Percentiles rank a stretch among this genome's conserved stretches.
phyloP scores from a whole-genome alignment of 2,888 invertebrate genomes.

The Eledone cirrhosa region DNA sequence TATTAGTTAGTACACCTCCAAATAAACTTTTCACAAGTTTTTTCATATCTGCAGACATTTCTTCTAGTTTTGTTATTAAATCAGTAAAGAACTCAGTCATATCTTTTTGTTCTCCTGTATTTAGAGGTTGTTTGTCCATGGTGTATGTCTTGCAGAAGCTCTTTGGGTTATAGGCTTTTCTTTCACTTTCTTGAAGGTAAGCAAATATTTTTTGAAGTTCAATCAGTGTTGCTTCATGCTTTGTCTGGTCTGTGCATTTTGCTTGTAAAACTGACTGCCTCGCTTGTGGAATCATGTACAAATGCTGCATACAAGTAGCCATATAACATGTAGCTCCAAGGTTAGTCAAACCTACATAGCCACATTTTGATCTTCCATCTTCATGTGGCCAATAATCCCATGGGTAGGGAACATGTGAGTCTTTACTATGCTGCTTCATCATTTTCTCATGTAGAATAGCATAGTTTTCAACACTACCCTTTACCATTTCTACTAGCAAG shows the following conservation, averaged over 20 bases:
- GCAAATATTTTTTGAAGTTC: constrained; percentile 96
- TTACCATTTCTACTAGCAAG: constrained; percentile 85
- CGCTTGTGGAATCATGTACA: constrained; percentile 97
- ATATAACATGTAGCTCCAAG: constrained; percentile 96
- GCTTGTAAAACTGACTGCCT: constrained; percentile 83
- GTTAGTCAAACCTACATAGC: constrained; percentile 93
- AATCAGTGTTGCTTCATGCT: constrained; percentile 83
- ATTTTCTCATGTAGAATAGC: constrained; percentile 83
- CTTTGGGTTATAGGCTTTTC: constrained; percentile 93
- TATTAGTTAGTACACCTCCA: constrained; percentile 93
- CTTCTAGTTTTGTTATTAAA: constrained; percentile 92
- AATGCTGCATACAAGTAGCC: constrained; percentile 96
- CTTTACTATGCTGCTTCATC: constrained; percentile 78
- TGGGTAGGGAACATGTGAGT: constrained; percentile 82
- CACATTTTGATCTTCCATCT: constrained; percentile 91
- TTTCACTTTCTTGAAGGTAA: constrained; percentile 89
- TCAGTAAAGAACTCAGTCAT: constrained; percentile 99
- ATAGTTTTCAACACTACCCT: constrained; percentile 86
- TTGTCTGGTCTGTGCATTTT: constrained; percentile 76
- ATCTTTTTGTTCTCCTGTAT: constrained; percentile 96
- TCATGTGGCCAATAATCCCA: constrained; percentile 99
- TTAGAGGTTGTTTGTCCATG: constrained; percentile 95
- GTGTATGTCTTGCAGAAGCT: constrained; percentile 96
- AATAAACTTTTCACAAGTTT: constrained; percentile 88
- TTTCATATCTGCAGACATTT: constrained; percentile 89